Evolutionary conservation across 2,888 invertebrate genomes (phyloP).

Genomic region (Cataglyphis rosenhaueri): DNA sequence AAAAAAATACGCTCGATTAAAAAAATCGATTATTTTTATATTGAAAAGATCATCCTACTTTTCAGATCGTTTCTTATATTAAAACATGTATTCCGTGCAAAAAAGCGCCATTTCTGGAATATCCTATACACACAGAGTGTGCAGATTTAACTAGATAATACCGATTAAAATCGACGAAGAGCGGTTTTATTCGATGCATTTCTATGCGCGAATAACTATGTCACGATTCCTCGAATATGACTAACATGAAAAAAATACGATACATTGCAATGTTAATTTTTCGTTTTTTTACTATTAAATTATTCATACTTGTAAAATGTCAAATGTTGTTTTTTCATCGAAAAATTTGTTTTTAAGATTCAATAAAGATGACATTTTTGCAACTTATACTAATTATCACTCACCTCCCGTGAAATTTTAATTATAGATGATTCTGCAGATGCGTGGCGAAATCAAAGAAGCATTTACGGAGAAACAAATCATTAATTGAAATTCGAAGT

Average conservation of each 20-base stretch:
- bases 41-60: background rate
- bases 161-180: conserved; percentile 40
- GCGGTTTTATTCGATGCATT: conserved; percentile 11
- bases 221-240: conserved; percentile 12
- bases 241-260: background rate
- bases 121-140: background rate
- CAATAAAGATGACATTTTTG: background rate
- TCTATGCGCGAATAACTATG: background rate
- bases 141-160: conserved; percentile 38
- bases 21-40: background rate
- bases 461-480: background rate
- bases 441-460: background rate
- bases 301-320: background rate
- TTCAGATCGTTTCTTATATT: background rate
- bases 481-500: background rate
- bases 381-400: background rate
- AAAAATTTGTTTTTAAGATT: background rate
- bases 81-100: background rate
- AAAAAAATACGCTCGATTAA: background rate
- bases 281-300: background rate
- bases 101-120: background rate
- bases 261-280: background rate
- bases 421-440: background rate
- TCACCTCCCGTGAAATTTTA: conserved; percentile 10
- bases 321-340: background rate